phyloP scores from a whole-genome alignment of 2,888 invertebrate genomes.

The Ligdia adustata region DNA sequence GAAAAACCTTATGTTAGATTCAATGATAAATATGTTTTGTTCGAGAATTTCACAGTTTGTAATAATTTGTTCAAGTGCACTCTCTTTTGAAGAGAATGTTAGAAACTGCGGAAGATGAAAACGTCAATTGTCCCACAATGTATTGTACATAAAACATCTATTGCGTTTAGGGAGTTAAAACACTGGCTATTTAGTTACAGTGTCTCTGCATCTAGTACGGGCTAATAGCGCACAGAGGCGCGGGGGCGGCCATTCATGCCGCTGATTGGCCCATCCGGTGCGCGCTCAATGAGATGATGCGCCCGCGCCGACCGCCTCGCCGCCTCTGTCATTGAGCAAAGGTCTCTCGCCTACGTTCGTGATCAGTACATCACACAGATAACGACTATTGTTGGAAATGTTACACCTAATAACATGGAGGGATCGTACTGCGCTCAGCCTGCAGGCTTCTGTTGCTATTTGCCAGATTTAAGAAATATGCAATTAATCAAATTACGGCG shows the following conservation, averaged over 20 bases:
- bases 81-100: too few relatives aligned
- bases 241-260: constrained; percentile 83
- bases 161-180: constrained; percentile 4
- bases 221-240: constrained; percentile 70
- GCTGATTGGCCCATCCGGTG: constrained; percentile 84
- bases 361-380: constrained; percentile 48
- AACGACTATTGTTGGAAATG: constrained; percentile 20
- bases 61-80: too few relatives aligned
- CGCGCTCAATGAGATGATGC: constrained; percentile 83
- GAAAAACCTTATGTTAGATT: too few relatives aligned
- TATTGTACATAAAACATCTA: not conserved
- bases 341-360: constrained; percentile 80
- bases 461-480: not conserved
- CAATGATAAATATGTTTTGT: too few relatives aligned
- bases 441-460: not conserved
- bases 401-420: constrained; percentile 12
- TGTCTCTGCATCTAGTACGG: constrained; percentile 64
- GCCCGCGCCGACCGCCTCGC: constrained; percentile 57
- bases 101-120: too few relatives aligned
- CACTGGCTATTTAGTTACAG: constrained; percentile 8
- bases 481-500: not conserved
- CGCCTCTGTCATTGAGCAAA: constrained; percentile 79
- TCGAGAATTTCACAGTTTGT: too few relatives aligned
- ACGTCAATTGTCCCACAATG: too few relatives aligned
- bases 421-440: not conserved